Evolutionary conservation across 2,113 vertebrate genomes (phyloP).

Genomic region (Nothoprocta pentlandii): DNA sequence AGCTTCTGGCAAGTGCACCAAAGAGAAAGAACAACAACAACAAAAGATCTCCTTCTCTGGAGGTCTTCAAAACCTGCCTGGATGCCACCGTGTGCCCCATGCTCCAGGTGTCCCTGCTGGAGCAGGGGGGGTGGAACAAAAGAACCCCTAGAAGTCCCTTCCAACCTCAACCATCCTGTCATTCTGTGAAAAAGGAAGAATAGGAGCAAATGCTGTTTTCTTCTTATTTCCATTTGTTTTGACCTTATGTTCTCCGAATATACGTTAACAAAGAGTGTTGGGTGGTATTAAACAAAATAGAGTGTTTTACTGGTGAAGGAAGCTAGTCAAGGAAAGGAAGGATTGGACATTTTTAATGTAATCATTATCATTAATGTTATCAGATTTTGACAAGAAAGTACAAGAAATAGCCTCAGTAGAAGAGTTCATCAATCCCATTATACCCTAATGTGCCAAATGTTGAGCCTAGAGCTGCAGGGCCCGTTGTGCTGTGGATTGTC

Average conservation of each 20-base stretch:
- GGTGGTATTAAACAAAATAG: not conserved
- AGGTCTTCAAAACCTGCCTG: too few species aligned
- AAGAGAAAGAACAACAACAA: not conserved
- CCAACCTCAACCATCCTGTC: too few species aligned
- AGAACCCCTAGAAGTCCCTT: too few species aligned
- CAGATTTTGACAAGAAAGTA: not conserved
- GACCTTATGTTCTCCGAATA: not conserved
- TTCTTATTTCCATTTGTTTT: not conserved
- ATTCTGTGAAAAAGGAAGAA: not conserved
- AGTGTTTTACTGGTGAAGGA: not conserved
- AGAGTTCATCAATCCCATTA: not conserved
- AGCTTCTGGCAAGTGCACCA: not conserved
- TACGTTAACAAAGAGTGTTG: not conserved
- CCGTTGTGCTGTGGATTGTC: not conserved
- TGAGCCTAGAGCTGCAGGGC: not conserved
- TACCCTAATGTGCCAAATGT: not conserved
- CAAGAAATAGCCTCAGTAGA: not conserved
- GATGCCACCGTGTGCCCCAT: too few species aligned
- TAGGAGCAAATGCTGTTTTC: not conserved
- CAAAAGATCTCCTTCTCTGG: too few species aligned
- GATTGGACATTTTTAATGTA: not conserved
- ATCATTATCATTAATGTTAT: not conserved
- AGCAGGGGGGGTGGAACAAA: too few species aligned
- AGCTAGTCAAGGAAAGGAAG: not conserved
- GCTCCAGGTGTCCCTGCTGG: too few species aligned